Evolutionary conservation across 1,140 invertebrate genomes (phyloP).

Genomic region (Ceratina japonica): DNA sequence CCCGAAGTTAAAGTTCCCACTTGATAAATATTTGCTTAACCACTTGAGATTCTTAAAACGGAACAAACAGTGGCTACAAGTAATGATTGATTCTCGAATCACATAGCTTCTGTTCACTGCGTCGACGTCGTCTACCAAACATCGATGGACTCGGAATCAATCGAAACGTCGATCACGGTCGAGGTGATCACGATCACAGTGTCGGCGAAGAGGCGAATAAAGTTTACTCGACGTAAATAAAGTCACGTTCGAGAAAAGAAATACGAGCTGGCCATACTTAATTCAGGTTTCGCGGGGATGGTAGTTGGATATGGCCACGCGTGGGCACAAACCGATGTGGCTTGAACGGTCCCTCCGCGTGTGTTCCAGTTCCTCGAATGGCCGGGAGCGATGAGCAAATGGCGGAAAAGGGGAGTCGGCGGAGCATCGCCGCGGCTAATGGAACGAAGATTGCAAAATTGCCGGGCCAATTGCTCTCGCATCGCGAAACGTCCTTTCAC

Average conservation of each 20-base stretch:
- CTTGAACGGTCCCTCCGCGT: neutral
- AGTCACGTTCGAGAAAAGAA: conserved; percentile 38
- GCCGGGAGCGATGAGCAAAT: neutral
- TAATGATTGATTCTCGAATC: no score
- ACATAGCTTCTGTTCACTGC: no score
- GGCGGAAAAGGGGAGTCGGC: neutral
- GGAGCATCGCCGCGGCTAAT: neutral
- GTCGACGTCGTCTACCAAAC: no score
- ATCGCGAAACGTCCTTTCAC: conserved; percentile 28
- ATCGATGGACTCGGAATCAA: no score
- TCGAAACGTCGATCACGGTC: conserved; percentile 33
- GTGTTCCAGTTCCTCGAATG: conserved; percentile 14
- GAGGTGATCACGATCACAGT: no score
- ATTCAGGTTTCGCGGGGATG: conserved; percentile 21
- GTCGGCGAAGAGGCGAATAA: neutral
- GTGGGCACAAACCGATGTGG: conserved; percentile 12
- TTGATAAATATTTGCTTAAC: no score
- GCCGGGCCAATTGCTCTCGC: conserved; percentile 1
- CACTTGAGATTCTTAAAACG: no score
- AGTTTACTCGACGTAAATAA: conserved; percentile 26
- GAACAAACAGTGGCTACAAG: no score
- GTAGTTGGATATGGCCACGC: conserved; percentile 32
- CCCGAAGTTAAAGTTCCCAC: no score
- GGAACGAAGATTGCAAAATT: conserved; percentile 16
- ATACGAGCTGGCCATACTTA: conserved; percentile 33